Base-by-base conservation (phyloP, 2,888 invertebrate genomes). In the Nycteola revayana region DNA sequence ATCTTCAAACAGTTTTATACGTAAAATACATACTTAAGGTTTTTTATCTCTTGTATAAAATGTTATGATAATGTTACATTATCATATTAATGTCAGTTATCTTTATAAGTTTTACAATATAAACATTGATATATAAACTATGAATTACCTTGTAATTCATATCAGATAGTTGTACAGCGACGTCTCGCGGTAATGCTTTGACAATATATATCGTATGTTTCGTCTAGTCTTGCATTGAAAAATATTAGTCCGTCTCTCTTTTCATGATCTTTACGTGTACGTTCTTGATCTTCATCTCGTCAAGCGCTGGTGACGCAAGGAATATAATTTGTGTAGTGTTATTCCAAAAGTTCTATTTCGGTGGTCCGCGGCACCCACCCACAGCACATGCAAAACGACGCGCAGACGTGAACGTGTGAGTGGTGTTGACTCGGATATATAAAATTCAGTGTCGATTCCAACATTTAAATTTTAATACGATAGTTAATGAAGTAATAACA, bases 281-380 rank as follows among this genome's bases (percentile, higher is more conserved):
- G 78, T 56, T 75, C 82, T 79, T 81, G 84, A 83, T 84, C 83
- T 79, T 80, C 73, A 70, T 70, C 65, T 62, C 71, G 71, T 71
- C 77, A 77, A 70, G 57, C 61, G 60, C 63, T 67, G 64, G 75
- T 86, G 87, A 87, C 87, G 87, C 77, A 78, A 75, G 71, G 56
- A 78, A 77, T 81, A 83, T 85, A 84, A 83, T 84, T 84, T 80
- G 78, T 80, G 70, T 75, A 69, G 77, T 72, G 80, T 82, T 86
- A 85, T 87, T 87, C 83, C 84, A 81, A 86, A 86, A 83, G 79
- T 73, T 86, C 87, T 88, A 87, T 88, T 88, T 86, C 77, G 70
- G 87, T 80, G 56, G 54, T 67, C 51, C 75, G 72, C 66, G 70
- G 71, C 78, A 74, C 68, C 75, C 80, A 71, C 75, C 76, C 65